phyloP scores from a whole-genome alignment of 2,888 invertebrate genomes.

The Nowickia ferox region DNA sequence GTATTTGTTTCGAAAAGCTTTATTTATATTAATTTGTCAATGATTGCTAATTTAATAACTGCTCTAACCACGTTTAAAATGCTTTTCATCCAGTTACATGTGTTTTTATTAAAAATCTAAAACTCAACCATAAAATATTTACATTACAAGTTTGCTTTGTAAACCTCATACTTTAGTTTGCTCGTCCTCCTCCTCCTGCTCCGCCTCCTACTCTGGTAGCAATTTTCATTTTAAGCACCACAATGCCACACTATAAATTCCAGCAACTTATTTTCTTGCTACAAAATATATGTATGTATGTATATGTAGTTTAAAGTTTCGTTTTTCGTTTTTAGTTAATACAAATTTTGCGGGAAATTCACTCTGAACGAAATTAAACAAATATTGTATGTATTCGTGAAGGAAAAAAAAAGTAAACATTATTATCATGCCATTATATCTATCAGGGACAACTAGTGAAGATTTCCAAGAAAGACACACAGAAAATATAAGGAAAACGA shows the following conservation, averaged over 20 bases:
- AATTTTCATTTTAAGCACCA: constrained; percentile 32
- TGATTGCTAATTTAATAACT: constrained; percentile 1
- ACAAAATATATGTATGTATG: background rate
- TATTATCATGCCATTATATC: constrained; percentile 43
- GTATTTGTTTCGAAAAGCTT: no score
- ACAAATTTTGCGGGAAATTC: constrained; percentile 8
- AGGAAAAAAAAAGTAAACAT: constrained; percentile 15
- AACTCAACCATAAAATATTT: constrained; percentile 30
- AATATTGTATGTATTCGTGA: background rate
- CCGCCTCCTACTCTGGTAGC: background rate
- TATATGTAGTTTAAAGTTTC: constrained; percentile 1
- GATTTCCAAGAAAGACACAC: constrained; percentile 3
- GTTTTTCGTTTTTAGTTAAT: background rate
- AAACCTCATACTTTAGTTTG: constrained; percentile 6
- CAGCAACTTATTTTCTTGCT: constrained; percentile 51
- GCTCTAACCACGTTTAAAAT: constrained; percentile 21
- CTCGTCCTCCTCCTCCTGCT: background rate
- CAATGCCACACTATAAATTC: constrained; percentile 44
- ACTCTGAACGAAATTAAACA: constrained; percentile 14
- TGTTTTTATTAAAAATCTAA: background rate
- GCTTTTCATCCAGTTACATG: background rate
- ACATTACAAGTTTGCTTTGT: constrained; percentile 26
- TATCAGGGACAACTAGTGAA: background rate
- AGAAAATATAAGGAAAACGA: background rate
- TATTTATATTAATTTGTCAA: no score